Conservation (phyloP, 1,140 invertebrate species). For the Telenomus remus region DNA sequence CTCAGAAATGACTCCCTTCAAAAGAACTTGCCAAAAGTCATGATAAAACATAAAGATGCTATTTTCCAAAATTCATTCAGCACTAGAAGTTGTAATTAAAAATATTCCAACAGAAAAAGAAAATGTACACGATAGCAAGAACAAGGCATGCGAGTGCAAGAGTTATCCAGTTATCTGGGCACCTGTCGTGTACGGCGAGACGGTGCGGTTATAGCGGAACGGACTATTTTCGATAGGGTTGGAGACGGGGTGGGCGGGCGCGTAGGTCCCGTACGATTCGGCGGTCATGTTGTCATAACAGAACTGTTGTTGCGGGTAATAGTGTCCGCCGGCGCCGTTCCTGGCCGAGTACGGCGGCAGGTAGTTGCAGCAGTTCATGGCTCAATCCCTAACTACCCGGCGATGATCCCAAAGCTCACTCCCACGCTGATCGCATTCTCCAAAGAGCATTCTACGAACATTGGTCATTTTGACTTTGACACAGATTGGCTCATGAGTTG, state of each 20-base stretch:
- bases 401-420: no score
- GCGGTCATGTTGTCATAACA: slow-evolving; percentile 68
- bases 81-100: no score
- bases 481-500: no score
- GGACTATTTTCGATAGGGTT: slow-evolving; percentile 65
- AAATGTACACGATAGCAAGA: no score
- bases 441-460: slow-evolving; percentile 1
- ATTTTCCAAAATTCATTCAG: no score
- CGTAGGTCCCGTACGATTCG: slow-evolving; percentile 61
- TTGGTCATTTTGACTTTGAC: background rate
- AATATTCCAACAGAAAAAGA: no score
- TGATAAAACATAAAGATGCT: no score
- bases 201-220: slow-evolving; percentile 66
- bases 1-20: no score
- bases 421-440: slow-evolving; percentile 9
- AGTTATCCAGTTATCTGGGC: background rate
- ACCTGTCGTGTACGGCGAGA: slow-evolving; percentile 67
- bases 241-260: slow-evolving; percentile 59
- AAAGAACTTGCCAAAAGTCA: no score
- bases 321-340: slow-evolving; percentile 65
- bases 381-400: no score
- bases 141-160: no score
- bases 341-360: slow-evolving; percentile 70
- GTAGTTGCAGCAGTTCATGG: slow-evolving; percentile 78
- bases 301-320: slow-evolving; percentile 71